Percentiles rank a stretch among this genome's conserved stretches.
These are phyloP conservation scores for Apamea crenata DNA, from an alignment of 2,888 invertebrate genomes.

Conservation along the genomic window DNA sequence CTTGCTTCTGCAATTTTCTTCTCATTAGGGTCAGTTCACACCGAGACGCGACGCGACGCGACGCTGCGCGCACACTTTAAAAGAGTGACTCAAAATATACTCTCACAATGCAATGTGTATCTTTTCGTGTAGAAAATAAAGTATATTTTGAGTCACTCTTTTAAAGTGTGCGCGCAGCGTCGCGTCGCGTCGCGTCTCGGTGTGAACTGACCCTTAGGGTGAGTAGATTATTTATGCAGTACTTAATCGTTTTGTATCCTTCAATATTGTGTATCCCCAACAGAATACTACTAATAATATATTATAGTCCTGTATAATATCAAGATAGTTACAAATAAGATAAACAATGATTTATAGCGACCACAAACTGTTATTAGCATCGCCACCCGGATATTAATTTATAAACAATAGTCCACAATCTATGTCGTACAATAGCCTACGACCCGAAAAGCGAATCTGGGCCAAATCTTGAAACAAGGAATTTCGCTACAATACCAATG, in stretches of 20 bases:
- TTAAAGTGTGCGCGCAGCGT: too few species aligned
- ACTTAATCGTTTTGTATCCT: neutral
- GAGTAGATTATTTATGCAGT: neutral
- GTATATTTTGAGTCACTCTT: too few species aligned
- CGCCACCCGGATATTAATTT: slow-evolving; percentile 68
- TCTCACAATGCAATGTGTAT: too few species aligned
- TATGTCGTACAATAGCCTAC: slow-evolving; percentile 69
- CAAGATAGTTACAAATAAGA: slow-evolving; percentile 50
- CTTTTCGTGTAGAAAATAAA: too few species aligned
- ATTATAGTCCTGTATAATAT: slow-evolving; percentile 14
- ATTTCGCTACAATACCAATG: slow-evolving; percentile 69
- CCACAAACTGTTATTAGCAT: slow-evolving; percentile 57
- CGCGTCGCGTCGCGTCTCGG: too few species aligned
- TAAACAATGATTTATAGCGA: slow-evolving; percentile 61
- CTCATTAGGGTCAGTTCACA: neutral
- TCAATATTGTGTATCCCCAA: neutral
- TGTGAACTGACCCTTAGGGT: too few species aligned
- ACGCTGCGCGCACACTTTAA: too few species aligned
- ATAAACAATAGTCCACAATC: slow-evolving; percentile 68
- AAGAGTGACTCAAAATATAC: too few species aligned
- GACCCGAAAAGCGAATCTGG: slow-evolving; percentile 72
- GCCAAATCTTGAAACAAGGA: slow-evolving; percentile 71
- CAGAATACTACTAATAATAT: slow-evolving; percentile 8
- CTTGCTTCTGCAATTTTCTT: neutral
- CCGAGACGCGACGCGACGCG: too few species aligned